Evolutionary conservation across 2,113 vertebrate genomes (phyloP), one percentile per base, ranked within the genome.

Genomic region (Myiopsitta monachus): DNA sequence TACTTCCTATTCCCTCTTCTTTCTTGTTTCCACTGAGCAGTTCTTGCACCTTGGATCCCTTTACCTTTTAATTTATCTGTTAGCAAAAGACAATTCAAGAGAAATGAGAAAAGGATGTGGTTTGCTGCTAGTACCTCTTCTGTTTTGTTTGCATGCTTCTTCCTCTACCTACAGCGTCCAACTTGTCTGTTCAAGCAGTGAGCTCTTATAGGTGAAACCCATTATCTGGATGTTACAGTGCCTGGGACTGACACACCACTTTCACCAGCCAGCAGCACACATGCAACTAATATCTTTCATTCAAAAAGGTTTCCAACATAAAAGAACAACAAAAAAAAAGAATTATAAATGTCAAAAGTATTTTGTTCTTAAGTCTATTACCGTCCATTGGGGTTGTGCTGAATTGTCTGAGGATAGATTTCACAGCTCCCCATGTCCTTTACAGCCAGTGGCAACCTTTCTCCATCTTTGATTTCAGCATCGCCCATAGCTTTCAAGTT

Each of bases 391-490:
- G 99, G 99, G 93, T 99, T 99, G 95, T 99, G 99, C 91, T 99
- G 99, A 95, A 99, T 99, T 31, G 99, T 99, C 97, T 99, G 99
- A 74, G 99, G 99, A 95, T 99, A 99, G 95, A 99, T 99, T 97
- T 99, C 99, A 97, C 99, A 99, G 97, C 99, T 99, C 83, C 99
- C 99, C 99, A 99, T 99, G 87, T 99, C 99, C 97, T 99, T 99
- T 28, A 99, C 99, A 72, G 99, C 99, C 94, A 99, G 96, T 0
- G 99, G 99, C 74, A 99, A 96, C 92, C 99, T 98, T 96, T 99
- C 99, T 73, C 99, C 99, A 22, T 99, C 99, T 97, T 99, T 99
- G 94, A 99, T 99, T 97, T 99, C 99, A 9, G 99, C 96, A 89
- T 99, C 99, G 15, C 99, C 99, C 99, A 99, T 99, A n/a, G 99